Base-by-base conservation (phyloP, 2,113 vertebrate species). In the Nannobrachium achirus region DNA sequence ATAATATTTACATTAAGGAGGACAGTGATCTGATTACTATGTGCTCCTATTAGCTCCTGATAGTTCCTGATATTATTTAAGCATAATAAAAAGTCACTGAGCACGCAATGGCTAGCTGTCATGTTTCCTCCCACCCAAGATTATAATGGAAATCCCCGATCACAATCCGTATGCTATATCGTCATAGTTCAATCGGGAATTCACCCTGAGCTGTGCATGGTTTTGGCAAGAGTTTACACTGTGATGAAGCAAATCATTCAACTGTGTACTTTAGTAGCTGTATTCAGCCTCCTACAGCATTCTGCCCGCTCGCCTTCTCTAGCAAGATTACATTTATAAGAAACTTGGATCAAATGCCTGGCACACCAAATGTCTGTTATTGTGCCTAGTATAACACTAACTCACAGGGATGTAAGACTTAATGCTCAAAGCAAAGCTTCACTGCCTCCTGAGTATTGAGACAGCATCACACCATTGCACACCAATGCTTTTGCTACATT, bases 211-310 rank as follows among this genome's bases (percentile, higher is more conserved):
- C 40, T 41, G 40, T 15, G 53, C 20, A 13, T 10, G 6, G 6
- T 33, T 14, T 38, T 38, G 8, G 4, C 10, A 0, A 56, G 14
- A 38, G 1, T 60, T 33, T 55, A 19, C 49, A 55, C 6, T 57
- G 44, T 46, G 13, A 42, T 62, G 56, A 20, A 10, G 20, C 63
- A 18, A 15, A 18, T 8, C 13, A 76, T 64, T 38, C 66, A 20
- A 41, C 50, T 40, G 74, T 61, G 76, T 70, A 74, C 73, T 81
- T 71, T 73, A 79, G 6, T 73, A 39, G 76, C 66, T 71, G 10
- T 41, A 66, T 65, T 73, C 15, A 63, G 46, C 55, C 19, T 71
- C 62, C 14, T 45, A 57, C 50, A 33, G 25, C 25, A 33, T 33
- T 33, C 6, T 3, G 25, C 25, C 25, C 25, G 25, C n/a, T 52